phyloP scores from a whole-genome alignment of 2,113 vertebrate species.

The Rhabdornis inornatus region DNA sequence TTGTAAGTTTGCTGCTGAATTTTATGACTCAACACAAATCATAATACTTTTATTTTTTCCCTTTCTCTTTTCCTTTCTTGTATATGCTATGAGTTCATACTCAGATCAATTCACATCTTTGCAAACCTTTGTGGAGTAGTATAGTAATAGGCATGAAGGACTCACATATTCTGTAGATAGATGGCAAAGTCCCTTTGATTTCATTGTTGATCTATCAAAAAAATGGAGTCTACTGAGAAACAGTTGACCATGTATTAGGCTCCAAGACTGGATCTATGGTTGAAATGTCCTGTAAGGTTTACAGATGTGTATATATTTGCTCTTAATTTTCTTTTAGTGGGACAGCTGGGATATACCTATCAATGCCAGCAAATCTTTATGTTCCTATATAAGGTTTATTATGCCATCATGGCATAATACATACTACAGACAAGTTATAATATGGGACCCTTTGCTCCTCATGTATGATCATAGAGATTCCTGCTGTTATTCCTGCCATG shows the following conservation, averaged over 20 bases:
- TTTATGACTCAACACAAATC: not conserved
- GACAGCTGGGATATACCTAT: not conserved
- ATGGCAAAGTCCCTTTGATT: not conserved
- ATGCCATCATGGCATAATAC: not conserved
- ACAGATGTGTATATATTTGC: not conserved
- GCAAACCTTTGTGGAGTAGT: not conserved
- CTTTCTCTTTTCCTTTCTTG: not conserved
- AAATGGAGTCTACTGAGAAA: not conserved
- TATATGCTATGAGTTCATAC: not conserved
- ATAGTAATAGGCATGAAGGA: not conserved
- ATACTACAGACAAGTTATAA: not conserved
- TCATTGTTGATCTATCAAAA: not conserved
- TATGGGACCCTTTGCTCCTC: not conserved
- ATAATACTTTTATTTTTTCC: rapidly evolving
- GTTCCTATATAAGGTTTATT: not conserved
- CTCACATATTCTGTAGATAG: not conserved
- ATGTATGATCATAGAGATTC: not conserved
- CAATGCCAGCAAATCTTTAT: not conserved
- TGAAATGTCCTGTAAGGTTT: not conserved
- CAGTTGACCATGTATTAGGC: not conserved
- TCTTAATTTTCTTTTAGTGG: not conserved
- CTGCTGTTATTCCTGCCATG: not conserved
- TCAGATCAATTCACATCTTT: not conserved
- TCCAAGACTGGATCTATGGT: not conserved
- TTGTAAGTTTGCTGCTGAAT: not conserved